Evolutionary conservation across 2,888 invertebrate species (phyloP), one percentile per base, ranked within the genome.

Genomic region (Anarsia innoxiella): DNA sequence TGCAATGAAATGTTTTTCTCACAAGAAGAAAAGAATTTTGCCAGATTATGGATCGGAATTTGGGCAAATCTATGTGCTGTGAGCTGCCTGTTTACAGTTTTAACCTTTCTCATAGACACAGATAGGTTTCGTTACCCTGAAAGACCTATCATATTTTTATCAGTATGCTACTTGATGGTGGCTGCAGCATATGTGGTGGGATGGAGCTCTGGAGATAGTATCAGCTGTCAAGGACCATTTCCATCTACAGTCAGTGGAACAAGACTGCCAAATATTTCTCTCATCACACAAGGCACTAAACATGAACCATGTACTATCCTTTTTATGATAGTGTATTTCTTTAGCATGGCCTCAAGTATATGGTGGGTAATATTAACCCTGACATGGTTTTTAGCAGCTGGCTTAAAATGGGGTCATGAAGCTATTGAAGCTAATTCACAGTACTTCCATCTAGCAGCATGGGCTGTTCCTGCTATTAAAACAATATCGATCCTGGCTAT

Each of bases 331-430:
- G 89, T 97, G 30, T 96, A 96, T 79, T 97, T 97, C 85, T 97
- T 97, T 73, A 93, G 94, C 66, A 97, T 97, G 95, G 96, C 97
- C 14, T 95, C 95, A 30, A 95, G 94, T 66, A 95, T 97, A 61
- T 97, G 98, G 97, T 98, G 97, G 97, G 96, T 97, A 36, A 91
- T 97, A 54, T 84, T 98, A 59, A 96, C 97, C 11, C 87, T 98
- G 46, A 97, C 97, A 37, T 98, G 97, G 97, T 97, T 97, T 79
- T 84, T 98, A 61, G 96, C 97, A 27, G 97, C 97, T 42, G 97
- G 97, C 19, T 88, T 97, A 40, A 97, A 97, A 82, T 98, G 97
- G 97, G 97, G 97, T 29, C 96, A 97, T 75, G 98, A 98, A 86
- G 97, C 97, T 23, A 97, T 98, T 63, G 97, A 97, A 84, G 95